phyloP scores from a whole-genome alignment of 2,888 invertebrate genomes.

The Prenolepis imparis region DNA sequence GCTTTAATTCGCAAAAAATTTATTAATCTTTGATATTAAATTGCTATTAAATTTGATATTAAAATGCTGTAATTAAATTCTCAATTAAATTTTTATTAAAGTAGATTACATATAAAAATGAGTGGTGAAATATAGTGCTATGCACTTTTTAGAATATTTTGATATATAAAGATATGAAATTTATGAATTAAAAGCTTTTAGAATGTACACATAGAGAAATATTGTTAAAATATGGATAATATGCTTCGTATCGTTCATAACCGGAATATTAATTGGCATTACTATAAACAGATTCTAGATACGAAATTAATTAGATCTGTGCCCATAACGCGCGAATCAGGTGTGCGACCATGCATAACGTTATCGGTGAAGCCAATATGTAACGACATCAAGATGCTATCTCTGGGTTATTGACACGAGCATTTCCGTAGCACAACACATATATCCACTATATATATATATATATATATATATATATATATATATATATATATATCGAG shows the following conservation, averaged over 20 bases:
- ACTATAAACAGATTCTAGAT: constrained; percentile 44
- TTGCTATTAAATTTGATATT: background rate
- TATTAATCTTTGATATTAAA: background rate
- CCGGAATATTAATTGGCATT: constrained; percentile 13
- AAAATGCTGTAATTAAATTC: background rate
- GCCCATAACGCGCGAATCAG: constrained; percentile 1
- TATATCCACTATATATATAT: constrained; percentile 3
- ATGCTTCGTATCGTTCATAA: background rate
- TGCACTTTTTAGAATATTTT: background rate
- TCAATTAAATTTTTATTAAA: constrained; percentile 1
- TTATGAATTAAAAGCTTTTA: background rate
- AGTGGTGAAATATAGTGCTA: background rate
- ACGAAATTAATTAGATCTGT: constrained; percentile 49
- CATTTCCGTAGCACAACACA: constrained; percentile 19
- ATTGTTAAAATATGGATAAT: background rate
- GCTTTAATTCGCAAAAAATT: background rate
- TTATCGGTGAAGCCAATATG: constrained; percentile 69
- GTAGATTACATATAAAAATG: background rate
- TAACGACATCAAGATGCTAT: constrained; percentile 69
- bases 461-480: no score
- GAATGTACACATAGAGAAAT: background rate
- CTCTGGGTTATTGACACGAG: constrained; percentile 67
- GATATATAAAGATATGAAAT: background rate
- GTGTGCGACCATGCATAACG: constrained; percentile 30
- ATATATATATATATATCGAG: no score